phyloP scores from a whole-genome alignment of 2,888 invertebrate genomes.

The Eupithecia inturbata region DNA sequence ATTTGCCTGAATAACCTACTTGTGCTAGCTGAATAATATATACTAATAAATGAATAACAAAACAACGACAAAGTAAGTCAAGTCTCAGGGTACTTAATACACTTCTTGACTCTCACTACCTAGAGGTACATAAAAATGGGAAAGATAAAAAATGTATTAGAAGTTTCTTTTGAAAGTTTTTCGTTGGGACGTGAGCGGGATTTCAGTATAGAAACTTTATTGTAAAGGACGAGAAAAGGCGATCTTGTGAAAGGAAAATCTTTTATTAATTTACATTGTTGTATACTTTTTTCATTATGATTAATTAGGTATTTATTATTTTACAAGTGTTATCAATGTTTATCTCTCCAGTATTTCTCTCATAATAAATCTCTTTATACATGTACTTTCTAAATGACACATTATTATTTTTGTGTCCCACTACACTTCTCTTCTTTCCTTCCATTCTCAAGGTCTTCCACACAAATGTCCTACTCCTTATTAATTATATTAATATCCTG shows the following conservation, averaged over 20 bases:
- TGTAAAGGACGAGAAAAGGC: conserved; percentile 11
- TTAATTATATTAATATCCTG: background rate
- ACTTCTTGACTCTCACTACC: conserved; percentile 12
- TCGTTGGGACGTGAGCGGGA: conserved; percentile 22
- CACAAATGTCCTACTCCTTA: background rate
- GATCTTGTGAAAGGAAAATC: conserved; percentile 12
- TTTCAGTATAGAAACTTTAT: conserved; percentile 21
- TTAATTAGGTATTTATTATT: background rate
- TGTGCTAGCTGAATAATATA: too few species aligned
- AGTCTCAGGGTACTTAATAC: background rate
- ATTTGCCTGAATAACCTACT: too few species aligned
- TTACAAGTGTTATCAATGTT: background rate
- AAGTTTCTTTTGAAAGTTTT: conserved; percentile 25
- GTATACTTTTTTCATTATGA: conserved; percentile 2
- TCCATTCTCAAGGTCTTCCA: background rate
- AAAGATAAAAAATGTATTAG: conserved; percentile 23
- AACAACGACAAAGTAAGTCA: background rate
- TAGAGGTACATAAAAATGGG: background rate
- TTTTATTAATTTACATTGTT: conserved; percentile 17
- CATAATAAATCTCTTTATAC: background rate
- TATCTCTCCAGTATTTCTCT: background rate
- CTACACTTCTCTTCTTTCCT: background rate
- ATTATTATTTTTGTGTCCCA: background rate
- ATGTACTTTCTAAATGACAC: background rate
- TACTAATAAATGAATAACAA: too few species aligned